Evolutionary conservation across 2,113 vertebrate genomes (phyloP).

Genomic region (Nerophis ophidion): DNA sequence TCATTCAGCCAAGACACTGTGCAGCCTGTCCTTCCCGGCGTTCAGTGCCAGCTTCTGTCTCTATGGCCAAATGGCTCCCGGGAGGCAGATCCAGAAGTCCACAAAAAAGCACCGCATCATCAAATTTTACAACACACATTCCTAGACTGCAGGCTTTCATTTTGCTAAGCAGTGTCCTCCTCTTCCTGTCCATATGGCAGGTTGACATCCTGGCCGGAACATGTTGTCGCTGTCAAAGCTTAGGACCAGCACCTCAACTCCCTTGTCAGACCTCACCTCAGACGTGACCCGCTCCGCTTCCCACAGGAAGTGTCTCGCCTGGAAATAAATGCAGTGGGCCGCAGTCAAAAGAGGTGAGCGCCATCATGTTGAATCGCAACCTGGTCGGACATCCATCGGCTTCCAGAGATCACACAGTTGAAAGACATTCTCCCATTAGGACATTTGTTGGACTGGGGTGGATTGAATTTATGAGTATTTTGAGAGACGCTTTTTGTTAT

Average conservation of each 20-base stretch:
- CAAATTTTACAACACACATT: too few relatives aligned
- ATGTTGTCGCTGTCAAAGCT: constrained; percentile 47
- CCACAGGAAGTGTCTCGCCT: constrained; percentile 46
- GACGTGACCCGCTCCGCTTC: constrained; percentile 30
- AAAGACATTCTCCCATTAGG: too few relatives aligned
- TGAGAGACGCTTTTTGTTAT: too few relatives aligned
- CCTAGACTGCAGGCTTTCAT: constrained; percentile 11
- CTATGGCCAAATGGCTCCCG: too few relatives aligned
- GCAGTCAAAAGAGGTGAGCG: constrained; percentile 42
- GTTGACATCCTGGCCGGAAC: constrained; percentile 44
- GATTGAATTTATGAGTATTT: too few relatives aligned
- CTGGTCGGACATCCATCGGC: too few relatives aligned
- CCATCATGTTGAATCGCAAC: background rate
- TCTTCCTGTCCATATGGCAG: constrained; percentile 45
- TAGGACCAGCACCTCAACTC: constrained; percentile 15
- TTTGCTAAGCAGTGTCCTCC: constrained; percentile 46
- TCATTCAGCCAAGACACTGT: too few relatives aligned
- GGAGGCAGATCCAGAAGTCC: too few relatives aligned
- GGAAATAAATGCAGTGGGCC: constrained; percentile 21
- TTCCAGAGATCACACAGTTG: background rate
- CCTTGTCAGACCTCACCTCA: constrained; percentile 54
- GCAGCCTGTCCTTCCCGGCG: too few relatives aligned
- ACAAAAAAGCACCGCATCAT: too few relatives aligned
- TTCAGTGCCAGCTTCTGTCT: too few relatives aligned
- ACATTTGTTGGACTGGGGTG: too few relatives aligned